Conservation (phyloP, 2,888 invertebrate species). For the Sympetrum striolatum region DNA sequence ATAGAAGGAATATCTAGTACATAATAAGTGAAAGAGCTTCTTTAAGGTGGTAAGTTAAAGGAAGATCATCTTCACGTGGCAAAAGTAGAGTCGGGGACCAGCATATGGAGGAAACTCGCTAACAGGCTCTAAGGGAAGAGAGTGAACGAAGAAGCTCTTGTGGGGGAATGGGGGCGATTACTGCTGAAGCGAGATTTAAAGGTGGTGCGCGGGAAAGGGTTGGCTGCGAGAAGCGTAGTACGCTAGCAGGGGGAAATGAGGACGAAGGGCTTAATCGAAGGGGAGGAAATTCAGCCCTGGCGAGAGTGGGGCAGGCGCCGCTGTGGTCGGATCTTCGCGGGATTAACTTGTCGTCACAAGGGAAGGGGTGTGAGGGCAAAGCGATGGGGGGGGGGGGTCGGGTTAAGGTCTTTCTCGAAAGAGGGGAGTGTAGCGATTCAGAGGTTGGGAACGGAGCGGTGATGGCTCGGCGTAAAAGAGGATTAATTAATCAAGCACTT, state of each 20-base stretch:
- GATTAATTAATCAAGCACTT: slow-evolving; percentile 40
- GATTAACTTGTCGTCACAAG: slow-evolving; percentile 35
- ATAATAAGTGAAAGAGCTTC: too few species aligned
- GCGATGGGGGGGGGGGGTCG: background rate
- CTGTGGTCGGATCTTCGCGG: slow-evolving; percentile 20
- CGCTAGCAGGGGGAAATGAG: background rate
- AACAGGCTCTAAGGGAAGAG: too few species aligned
- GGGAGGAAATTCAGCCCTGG: background rate
- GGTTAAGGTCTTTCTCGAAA: background rate
- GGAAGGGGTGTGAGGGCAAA: background rate
- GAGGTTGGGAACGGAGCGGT: background rate
- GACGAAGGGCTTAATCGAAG: background rate
- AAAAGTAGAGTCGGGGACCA: too few species aligned
- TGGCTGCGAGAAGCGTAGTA: background rate
- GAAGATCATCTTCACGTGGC: too few species aligned
- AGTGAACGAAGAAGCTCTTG: background rate
- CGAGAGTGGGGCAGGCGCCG: background rate
- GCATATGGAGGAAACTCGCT: too few species aligned
- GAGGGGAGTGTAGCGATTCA: background rate
- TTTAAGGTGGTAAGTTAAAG: too few species aligned
- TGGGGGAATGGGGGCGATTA: background rate
- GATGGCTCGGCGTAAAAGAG: slow-evolving; percentile 18
- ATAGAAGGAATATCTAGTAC: too few species aligned
- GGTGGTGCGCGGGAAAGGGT: background rate
- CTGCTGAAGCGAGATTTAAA: background rate